These are phyloP conservation scores for Drosophila borborema DNA, from an alignment of 2,888 invertebrate species.

Conservation along the genomic window DNA sequence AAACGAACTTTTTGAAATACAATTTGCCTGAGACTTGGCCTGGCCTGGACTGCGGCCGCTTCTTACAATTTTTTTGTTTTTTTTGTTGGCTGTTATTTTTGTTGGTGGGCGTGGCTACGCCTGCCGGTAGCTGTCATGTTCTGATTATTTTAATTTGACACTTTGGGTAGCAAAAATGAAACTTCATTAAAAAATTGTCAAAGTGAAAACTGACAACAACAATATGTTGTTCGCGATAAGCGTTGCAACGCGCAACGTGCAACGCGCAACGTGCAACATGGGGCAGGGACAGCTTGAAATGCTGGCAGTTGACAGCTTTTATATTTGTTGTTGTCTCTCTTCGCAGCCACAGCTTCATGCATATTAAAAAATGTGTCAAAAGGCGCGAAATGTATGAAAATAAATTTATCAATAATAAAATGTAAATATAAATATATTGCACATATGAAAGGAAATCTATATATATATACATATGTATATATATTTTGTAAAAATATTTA, in stretches of 20 bases:
- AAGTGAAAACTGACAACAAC: constrained; percentile 58
- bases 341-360: constrained; percentile 47
- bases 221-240: constrained; percentile 63
- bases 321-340: constrained; percentile 15
- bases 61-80: constrained; percentile 6
- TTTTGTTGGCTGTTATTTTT: neutral
- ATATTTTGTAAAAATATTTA: neutral
- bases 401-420: constrained; percentile 12
- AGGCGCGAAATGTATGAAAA: constrained; percentile 10
- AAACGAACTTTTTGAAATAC: constrained; percentile 59
- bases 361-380: constrained; percentile 38
- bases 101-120: constrained; percentile 44
- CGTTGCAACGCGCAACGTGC: neutral
- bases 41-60: neutral
- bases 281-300: constrained; percentile 21
- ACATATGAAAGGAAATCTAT: neutral
- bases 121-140: constrained; percentile 80
- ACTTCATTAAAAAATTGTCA: constrained; percentile 48
- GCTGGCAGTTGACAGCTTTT: constrained; percentile 52
- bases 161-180: constrained; percentile 48
- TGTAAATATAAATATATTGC: neutral
- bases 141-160: constrained; percentile 82
- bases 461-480: too few relatives aligned
- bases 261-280: constrained; percentile 11
- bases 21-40: constrained; percentile 6